Evolutionary conservation across 2,797 vertebrate genomes (phyloP).

Genomic region (Eulemur coronatus): DNA sequence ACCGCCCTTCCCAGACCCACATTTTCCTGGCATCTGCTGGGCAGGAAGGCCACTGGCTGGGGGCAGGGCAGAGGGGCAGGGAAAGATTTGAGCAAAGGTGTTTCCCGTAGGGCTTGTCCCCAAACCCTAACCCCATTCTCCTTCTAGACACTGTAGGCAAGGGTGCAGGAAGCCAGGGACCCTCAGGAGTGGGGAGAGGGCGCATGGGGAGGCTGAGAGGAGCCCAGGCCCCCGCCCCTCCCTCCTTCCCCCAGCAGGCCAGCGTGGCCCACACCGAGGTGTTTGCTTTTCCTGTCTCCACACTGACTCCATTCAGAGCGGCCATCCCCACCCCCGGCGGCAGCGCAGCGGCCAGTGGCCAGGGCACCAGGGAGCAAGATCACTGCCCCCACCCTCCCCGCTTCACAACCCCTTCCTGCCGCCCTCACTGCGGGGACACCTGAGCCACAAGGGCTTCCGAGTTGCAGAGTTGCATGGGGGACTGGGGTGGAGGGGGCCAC

Average conservation of each 20-base stretch:
- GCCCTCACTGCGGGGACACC: background rate
- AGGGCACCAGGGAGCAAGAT: slow-evolving; percentile 47
- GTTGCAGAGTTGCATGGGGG: background rate
- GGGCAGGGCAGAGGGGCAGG: background rate
- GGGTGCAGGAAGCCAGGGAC: background rate
- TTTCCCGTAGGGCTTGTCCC: background rate
- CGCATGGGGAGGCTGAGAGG: background rate
- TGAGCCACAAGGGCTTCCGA: background rate
- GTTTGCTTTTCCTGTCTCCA: slow-evolving; percentile 78
- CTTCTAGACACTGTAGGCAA: background rate
- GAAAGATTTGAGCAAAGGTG: background rate
- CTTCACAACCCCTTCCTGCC: background rate
- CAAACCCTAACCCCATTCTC: background rate
- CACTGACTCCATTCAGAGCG: slow-evolving; percentile 75
- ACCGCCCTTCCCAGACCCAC: slow-evolving; percentile 59
- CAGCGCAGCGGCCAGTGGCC: background rate
- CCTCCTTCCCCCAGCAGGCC: background rate
- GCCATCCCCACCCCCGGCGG: slow-evolving; percentile 30
- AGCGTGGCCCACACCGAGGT: slow-evolving; percentile 37
- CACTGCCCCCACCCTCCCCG: background rate
- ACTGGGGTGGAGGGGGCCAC: background rate
- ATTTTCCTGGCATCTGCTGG: slow-evolving; percentile 82
- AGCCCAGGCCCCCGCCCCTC: background rate
- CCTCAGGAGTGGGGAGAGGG: background rate
- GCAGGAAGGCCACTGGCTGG: slow-evolving; percentile 74